These are phyloP conservation scores for Orientallactaga bullata DNA, from an alignment of 2,113 vertebrate genomes.

Conservation along the genomic window DNA sequence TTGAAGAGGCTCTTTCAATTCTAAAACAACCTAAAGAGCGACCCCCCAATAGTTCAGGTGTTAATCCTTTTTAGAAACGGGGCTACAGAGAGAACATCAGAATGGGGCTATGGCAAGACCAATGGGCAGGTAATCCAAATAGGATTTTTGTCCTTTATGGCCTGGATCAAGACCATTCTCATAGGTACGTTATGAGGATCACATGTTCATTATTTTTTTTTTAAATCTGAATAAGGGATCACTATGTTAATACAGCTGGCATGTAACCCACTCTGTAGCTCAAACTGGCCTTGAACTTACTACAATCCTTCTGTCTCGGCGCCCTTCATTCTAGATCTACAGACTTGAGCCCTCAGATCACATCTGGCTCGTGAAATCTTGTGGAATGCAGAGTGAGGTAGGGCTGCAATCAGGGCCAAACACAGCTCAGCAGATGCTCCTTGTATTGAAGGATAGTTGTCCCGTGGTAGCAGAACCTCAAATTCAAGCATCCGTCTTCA, in stretches of 20 bases:
- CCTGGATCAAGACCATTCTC: background rate
- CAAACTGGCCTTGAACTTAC: background rate
- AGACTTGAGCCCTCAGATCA: too few species aligned
- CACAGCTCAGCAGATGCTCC: background rate
- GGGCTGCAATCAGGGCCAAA: background rate
- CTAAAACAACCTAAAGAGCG: background rate
- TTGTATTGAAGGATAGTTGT: background rate
- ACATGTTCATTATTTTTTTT: background rate
- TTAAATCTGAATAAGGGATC: background rate
- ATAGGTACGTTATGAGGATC: background rate
- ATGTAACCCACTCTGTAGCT: too few species aligned
- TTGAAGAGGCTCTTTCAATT: background rate
- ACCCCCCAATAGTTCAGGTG: background rate
- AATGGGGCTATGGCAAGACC: background rate
- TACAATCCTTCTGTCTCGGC: background rate
- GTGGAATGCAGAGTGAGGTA: background rate
- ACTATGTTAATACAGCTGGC: background rate
- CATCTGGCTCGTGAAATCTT: background rate
- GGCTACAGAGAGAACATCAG: background rate
- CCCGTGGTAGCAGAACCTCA: background rate
- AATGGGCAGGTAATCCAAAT: fast-evolving
- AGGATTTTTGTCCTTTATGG: background rate
- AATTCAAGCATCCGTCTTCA: background rate
- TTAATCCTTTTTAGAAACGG: background rate
- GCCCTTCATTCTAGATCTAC: background rate